Evolutionary conservation across 2,797 vertebrate genomes (phyloP), one percentile per base, ranked within the genome.

Genomic region (Coregonus suidteri): DNA sequence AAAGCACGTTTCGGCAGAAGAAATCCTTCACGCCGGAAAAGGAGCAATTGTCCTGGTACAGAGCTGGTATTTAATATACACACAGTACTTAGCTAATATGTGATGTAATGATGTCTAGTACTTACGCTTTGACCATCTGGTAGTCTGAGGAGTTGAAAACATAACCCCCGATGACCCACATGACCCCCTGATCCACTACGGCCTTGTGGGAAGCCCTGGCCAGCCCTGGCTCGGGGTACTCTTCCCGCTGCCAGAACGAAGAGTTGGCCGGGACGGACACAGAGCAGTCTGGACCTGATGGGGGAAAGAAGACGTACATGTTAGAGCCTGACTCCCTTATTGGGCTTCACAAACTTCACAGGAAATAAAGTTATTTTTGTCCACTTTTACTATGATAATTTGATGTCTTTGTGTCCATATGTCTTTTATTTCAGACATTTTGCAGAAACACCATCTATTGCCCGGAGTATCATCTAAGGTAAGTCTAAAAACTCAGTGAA

Each of bases 81-180:
- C 64, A n/a, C 64, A 11, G 11, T 4, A 18, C 16, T 4, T 56
- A 18, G 16, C 18, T 18, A 18, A n/a, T 18, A 15, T 4, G 15
- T 56, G 16, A 56, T 15, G 54, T 56, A 18, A 4, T n/a, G 30
- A 37, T 9, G 9, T 52, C n/a, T 4, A 9, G 37, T 20, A 96
- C 98, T 97, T 90, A 99, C 98, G 96, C 98, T 85, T 97, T 94
- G 89, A 99, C 97, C 95, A 97, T 96, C 90, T 95, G 95, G 83
- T 96, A 96, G 87, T 97, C 95, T 0, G 97, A 96, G 81, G 97
- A 91, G 89, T 99, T 99, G 94, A 99, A 99, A 92, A 97, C 95
- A 66, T 99, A 98, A 75, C 98, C 98, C 15, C 98, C 98, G 11
- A 99, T 92, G 75, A 99, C 88, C 98, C 98, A 99, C 97, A 99